These are phyloP conservation scores for Lepidochrysops patricia DNA, from an alignment of 2,888 invertebrate genomes.

Conservation along the genomic window DNA sequence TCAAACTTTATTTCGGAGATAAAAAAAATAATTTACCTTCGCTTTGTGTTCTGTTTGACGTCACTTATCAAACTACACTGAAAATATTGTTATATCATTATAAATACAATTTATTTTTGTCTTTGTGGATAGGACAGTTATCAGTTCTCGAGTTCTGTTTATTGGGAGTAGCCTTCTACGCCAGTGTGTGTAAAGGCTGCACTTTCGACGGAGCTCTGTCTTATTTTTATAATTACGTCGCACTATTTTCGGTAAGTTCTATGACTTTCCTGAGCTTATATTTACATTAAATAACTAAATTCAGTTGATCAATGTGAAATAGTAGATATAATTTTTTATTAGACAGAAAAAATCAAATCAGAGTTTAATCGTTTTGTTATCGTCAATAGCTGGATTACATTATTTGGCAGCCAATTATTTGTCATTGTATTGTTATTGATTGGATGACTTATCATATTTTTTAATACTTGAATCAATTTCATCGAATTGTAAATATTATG, in stretches of 20 bases:
- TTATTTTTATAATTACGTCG: slow-evolving; percentile 18
- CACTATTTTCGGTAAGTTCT: slow-evolving; percentile 19
- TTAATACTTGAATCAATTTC: background rate
- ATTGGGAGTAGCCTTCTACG: slow-evolving; percentile 66
- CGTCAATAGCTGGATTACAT: background rate
- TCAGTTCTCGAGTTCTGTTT: slow-evolving; percentile 40
- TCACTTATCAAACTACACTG: slow-evolving; percentile 37
- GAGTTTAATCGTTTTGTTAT: background rate
- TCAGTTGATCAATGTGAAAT: background rate
- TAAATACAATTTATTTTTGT: slow-evolving; percentile 33
- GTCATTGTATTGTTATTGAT: background rate
- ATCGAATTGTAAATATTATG: background rate
- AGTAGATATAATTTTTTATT: background rate
- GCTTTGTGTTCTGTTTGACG: slow-evolving; percentile 38
- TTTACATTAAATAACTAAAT: background rate
- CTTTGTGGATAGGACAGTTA: slow-evolving; percentile 33
- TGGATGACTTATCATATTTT: background rate
- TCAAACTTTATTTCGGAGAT: slow-evolving; percentile 44
- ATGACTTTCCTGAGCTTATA: background rate
- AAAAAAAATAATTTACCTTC: slow-evolving; percentile 29
- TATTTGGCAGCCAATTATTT: background rate
- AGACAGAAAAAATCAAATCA: background rate
- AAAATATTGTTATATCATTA: slow-evolving; percentile 32
- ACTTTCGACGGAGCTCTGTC: slow-evolving; percentile 44
- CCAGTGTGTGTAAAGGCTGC: slow-evolving; percentile 73